Base-by-base conservation (phyloP, 2,113 vertebrate species). In the Podiceps cristatus region DNA sequence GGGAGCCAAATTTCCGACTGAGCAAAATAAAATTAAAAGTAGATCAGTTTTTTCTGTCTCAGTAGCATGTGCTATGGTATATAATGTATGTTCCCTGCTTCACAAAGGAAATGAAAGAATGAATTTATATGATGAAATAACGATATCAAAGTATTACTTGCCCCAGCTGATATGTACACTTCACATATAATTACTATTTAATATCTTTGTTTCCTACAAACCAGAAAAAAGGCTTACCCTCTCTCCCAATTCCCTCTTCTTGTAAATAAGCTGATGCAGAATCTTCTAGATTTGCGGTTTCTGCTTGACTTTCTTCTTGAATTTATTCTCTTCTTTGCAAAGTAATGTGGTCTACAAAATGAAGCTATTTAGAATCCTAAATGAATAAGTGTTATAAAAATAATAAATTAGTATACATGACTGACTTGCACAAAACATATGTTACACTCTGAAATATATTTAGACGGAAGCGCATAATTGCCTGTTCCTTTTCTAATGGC, bases 11-110 rank as follows among this genome's bases (percentile, higher is more conserved):
- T 80, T 80, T 83, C 45, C 35, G 90, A 95, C 56, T 28, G 71
- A 96, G 68, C 71, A 96, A 95, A 97, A 95, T 52, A 90, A 97
- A 96, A 90, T 94, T 75, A 97, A 96, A 97, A 95, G 94, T 44
- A 97, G 88, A 92, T 84, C 49, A n/a, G 24, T 35, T 55, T 82
- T 59, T 86, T 63, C 64, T 66, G 84, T 67, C 90, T 77, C 93
- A 44, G 66, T 72, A 85, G 91, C 78, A 79, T 35, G 77, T 73
- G 66, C 74, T 91, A 37, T 29, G 18, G 74, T 58, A 94, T 89
- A 94, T 89, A 94, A 91, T 68, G 76, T 17, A 75, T 56, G 66
- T 88, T 96, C 68, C 82, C 77, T 90, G 84, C 69, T 93, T 96
- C 89, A 94, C 58, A 94, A 91, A 93, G 94, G 77, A 95, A 96